Percentiles rank a stretch among this genome's conserved stretches.
These are phyloP conservation scores for Protobothrops flavoviridis DNA, from an alignment of 2,113 vertebrate species.

Conservation along the genomic window DNA sequence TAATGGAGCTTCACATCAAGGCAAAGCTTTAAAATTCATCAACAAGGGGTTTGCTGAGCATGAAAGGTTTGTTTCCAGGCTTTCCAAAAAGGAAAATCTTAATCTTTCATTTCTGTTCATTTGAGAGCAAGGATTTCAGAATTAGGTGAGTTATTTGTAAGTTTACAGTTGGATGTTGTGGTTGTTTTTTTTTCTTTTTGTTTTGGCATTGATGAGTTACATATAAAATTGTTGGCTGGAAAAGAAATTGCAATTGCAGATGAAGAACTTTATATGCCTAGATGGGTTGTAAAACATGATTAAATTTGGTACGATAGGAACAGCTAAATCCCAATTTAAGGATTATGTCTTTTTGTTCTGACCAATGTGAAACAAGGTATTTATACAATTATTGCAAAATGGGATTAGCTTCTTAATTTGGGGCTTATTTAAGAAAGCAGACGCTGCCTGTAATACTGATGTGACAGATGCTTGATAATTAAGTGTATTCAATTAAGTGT, in stretches of 20 bases:
- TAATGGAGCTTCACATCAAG: neutral
- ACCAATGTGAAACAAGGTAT: accelerated
- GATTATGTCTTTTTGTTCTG: neutral
- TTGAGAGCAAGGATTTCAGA: neutral
- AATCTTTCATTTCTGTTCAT: neutral
- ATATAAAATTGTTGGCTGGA: neutral
- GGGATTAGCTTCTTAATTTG: neutral
- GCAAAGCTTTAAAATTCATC: neutral
- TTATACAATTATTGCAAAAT: neutral
- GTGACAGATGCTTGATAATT: neutral
- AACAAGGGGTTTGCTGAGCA: conserved; percentile 18
- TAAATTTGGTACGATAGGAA: neutral
- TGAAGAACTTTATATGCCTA: neutral
- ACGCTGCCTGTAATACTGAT: neutral
- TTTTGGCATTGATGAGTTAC: neutral
- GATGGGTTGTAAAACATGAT: neutral
- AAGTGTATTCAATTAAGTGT: neutral
- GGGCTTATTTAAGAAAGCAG: accelerated
- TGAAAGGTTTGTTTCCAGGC: accelerated
- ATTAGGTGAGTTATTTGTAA: neutral
- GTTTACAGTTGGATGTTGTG: neutral
- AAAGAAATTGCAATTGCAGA: accelerated
- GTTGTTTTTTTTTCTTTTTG: neutral
- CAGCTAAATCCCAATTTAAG: accelerated
- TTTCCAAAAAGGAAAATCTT: accelerated